These are phyloP conservation scores for Ylistrum balloti DNA, from an alignment of 1,140 invertebrate species.

Conservation along the genomic window DNA sequence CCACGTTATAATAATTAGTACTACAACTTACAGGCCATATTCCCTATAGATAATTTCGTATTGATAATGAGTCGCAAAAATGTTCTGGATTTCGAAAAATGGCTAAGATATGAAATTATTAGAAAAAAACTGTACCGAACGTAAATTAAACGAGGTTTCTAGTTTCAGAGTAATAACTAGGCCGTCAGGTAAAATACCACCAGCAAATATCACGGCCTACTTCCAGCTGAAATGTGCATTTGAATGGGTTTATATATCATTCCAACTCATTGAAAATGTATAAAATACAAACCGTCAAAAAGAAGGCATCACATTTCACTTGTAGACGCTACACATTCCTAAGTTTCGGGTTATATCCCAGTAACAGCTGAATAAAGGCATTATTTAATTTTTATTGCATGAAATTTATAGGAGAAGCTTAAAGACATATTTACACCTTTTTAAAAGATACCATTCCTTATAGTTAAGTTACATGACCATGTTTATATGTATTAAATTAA, in stretches of 20 bases:
- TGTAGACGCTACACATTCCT: background rate
- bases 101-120: no score
- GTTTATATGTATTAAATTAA: background rate
- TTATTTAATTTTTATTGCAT: background rate
- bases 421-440: no score
- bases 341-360: no score
- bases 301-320: background rate
- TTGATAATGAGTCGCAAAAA: no score
- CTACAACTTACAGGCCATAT: no score
- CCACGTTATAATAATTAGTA: no score
- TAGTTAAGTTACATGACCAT: background rate
- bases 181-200: background rate
- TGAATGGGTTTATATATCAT: background rate
- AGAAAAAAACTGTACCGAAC: no score
- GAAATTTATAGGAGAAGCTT: no score
- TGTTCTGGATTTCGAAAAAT: no score
- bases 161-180: background rate
- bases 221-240: slow-evolving; percentile 2
- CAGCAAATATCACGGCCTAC: background rate
- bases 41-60: no score
- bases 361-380: background rate
- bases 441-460: no score
- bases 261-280: background rate
- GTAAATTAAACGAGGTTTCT: background rate
- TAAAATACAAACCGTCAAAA: background rate